A percentile compares a stretch with the other conserved stretches of the same genome.
Conservation (phyloP, 2,888 invertebrate genomes). For the Dromius quadrimaculatus region DNA sequence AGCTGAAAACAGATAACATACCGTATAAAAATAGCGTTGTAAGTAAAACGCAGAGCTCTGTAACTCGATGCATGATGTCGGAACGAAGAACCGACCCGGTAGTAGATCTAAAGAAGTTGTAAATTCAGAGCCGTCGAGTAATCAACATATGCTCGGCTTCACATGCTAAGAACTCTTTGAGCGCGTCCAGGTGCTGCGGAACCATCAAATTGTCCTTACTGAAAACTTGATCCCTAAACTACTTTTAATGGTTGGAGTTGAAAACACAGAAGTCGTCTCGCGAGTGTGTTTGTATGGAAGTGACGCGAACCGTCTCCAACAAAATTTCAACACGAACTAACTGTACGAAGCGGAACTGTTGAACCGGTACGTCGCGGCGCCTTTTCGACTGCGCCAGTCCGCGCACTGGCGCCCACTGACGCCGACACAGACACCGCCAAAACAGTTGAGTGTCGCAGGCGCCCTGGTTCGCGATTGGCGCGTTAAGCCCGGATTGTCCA, state of each 20-base stretch:
- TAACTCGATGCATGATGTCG: constrained; percentile 59
- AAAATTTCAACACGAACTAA: constrained; percentile 57
- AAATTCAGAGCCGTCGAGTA: constrained; percentile 41
- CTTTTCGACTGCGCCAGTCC: constrained; percentile 55
- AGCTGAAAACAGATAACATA: constrained; percentile 55
- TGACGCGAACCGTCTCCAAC: constrained; percentile 44
- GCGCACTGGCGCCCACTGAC: constrained; percentile 32
- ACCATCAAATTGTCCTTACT: constrained; percentile 29
- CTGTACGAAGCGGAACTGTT: constrained; percentile 52
- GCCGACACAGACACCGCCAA: constrained; percentile 23
- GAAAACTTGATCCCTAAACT: constrained; percentile 33
- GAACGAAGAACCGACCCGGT: constrained; percentile 49
- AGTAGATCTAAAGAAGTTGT: not conserved
- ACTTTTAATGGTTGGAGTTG: constrained; percentile 30
- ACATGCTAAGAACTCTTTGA: constrained; percentile 45
- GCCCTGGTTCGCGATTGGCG: constrained; percentile 59
- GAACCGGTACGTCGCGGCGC: constrained; percentile 55
- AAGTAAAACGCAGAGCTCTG: constrained; percentile 60
- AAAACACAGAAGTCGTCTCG: constrained; percentile 19
- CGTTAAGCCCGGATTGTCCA: constrained; percentile 60
- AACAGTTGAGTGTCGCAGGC: constrained; percentile 19
- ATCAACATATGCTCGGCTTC: constrained; percentile 55
- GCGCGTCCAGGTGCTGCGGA: constrained; percentile 9
- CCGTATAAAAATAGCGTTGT: constrained; percentile 61
- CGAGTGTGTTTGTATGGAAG: constrained; percentile 39